phyloP scores from a whole-genome alignment of 2,113 vertebrate species.

The Gasterosteus nipponicus region DNA sequence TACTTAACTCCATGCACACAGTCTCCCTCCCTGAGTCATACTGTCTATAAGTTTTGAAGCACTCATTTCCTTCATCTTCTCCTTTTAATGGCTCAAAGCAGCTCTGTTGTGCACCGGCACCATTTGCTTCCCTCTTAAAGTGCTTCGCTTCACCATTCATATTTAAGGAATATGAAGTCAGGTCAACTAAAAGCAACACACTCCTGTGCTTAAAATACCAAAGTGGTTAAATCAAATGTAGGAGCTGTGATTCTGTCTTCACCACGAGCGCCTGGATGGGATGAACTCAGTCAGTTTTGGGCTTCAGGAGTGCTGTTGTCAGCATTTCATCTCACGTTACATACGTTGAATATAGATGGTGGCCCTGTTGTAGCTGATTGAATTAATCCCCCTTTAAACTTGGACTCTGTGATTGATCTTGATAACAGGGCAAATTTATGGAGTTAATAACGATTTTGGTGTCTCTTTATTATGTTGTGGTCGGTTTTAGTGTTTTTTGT shows the following conservation, averaged over 20 bases:
- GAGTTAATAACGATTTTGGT: not conserved
- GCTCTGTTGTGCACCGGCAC: not conserved
- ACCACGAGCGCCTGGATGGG: not conserved
- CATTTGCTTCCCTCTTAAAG: constrained; percentile 33
- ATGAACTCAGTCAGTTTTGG: not conserved
- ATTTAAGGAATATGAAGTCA: constrained; percentile 61
- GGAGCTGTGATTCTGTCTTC: constrained; percentile 11
- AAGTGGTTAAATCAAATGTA: constrained; percentile 7
- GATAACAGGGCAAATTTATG: not conserved
- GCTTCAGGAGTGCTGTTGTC: not conserved
- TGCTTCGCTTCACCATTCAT: constrained; percentile 49
- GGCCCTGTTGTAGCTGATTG: not conserved
- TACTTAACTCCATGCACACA: not conserved
- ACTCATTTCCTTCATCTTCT: constrained; percentile 8
- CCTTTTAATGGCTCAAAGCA: constrained; percentile 1
- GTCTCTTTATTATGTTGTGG: not conserved
- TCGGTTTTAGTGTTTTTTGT: not conserved
- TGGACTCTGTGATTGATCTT: not conserved
- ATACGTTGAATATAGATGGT: not conserved
- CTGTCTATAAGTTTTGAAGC: not conserved
- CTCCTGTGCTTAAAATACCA: constrained; percentile 37
- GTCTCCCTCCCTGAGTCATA: not conserved
- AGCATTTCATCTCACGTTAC: constrained; percentile 3
- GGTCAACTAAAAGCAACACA: constrained; percentile 14
- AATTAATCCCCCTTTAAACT: not conserved